Evolutionary conservation across 1,140 invertebrate genomes (phyloP).

Genomic region (Colletes gigas): DNA sequence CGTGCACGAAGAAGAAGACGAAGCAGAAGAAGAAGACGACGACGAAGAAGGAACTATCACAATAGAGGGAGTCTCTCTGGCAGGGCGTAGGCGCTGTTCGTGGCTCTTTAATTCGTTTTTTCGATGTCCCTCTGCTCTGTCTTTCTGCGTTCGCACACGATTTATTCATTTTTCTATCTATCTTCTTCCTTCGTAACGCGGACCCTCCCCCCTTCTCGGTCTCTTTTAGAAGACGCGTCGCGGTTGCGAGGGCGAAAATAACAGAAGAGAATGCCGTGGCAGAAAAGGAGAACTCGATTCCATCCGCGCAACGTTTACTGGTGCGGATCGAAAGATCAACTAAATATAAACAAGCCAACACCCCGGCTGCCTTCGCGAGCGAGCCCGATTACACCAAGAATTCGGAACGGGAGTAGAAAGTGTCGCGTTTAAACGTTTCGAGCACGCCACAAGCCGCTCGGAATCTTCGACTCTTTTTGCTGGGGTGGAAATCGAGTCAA

Average conservation of each 20-base stretch:
- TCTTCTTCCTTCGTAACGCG: slow-evolving; percentile 31
- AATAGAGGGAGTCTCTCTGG: slow-evolving; percentile 61
- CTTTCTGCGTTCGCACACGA: slow-evolving; percentile 44
- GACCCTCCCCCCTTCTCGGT: background rate
- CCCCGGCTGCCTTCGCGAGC: background rate
- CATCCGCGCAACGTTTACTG: slow-evolving; percentile 72
- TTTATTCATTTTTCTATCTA: slow-evolving; percentile 57
- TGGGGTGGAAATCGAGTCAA: background rate
- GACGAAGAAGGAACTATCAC: slow-evolving; percentile 60
- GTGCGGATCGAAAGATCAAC: slow-evolving; percentile 75
- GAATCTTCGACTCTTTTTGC: background rate
- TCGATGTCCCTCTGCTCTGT: slow-evolving; percentile 47
- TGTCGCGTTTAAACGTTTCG: slow-evolving; percentile 1
- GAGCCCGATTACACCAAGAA: slow-evolving; percentile 14
- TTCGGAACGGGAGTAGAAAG: background rate
- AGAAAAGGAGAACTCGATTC: slow-evolving; percentile 51
- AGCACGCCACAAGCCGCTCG: background rate
- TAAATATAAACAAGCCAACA: slow-evolving; percentile 72
- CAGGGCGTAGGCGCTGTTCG: slow-evolving; percentile 58
- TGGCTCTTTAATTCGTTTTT: slow-evolving; percentile 52
- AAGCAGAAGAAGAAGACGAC: slow-evolving; percentile 54
- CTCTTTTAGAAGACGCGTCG: slow-evolving; percentile 38
- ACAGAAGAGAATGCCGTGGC: slow-evolving; percentile 53
- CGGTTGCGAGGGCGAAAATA: slow-evolving; percentile 70
- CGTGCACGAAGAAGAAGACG: slow-evolving; percentile 63